Evolutionary conservation across 2,113 vertebrate species (phyloP).

Genomic region (Osmerus eperlanus): DNA sequence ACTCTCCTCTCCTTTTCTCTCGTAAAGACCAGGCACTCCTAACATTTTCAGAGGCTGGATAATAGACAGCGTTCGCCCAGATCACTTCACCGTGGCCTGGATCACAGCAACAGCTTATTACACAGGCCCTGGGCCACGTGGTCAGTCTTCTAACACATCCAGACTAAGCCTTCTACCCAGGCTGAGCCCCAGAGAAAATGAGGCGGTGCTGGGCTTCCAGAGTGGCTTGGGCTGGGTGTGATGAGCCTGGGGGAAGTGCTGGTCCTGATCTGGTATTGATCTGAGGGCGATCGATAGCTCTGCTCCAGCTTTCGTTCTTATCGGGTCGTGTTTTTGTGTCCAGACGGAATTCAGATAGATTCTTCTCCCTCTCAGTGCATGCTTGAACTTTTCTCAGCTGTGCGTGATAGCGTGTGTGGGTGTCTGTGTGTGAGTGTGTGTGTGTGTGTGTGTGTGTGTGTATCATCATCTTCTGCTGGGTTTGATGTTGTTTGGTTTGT

Average conservation of each 20-base stretch:
- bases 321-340: not conserved
- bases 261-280: not conserved
- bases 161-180: not conserved
- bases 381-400: not conserved
- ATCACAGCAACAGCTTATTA: slow-evolving; percentile 16
- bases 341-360: not conserved
- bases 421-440: slow-evolving; percentile 22
- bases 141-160: not conserved
- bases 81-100: slow-evolving; percentile 41
- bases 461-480: not conserved
- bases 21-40: slow-evolving; percentile 29
- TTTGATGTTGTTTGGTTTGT: not conserved
- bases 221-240: not conserved
- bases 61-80: slow-evolving; percentile 1
- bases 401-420: slow-evolving; percentile 1
- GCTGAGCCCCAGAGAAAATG: not conserved
- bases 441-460: not conserved
- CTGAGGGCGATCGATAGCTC: slow-evolving; percentile 1
- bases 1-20: slow-evolving; percentile 34
- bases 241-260: not conserved
- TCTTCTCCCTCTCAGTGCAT: not conserved
- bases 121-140: slow-evolving; percentile 7
- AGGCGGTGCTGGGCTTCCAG: not conserved
- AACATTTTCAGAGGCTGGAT: slow-evolving; percentile 34
- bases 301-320: not conserved